Evolutionary conservation across 2,888 invertebrate species (phyloP), one percentile per base, ranked within the genome.

Genomic region (Euphydryas editha): DNA sequence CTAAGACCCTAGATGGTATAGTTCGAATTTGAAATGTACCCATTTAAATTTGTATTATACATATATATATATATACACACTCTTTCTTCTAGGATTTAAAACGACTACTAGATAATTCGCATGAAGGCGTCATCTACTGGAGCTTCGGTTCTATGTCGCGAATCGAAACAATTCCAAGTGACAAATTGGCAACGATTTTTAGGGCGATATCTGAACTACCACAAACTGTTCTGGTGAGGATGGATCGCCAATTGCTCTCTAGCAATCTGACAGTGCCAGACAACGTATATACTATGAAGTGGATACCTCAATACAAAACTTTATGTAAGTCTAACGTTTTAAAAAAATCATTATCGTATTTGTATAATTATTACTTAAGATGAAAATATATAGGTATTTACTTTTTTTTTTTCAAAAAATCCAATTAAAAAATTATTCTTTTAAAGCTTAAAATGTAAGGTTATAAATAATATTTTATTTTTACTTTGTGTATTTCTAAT

Each of bases 91-190:
- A 73, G 72, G 65, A 71, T 65, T 56, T 67, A 56, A 67, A 63
- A 39, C 76, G 79, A 13, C 79, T 92, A 54, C 71, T 93, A 63
- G 92, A 93, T 72, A 85, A 84, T 36, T 89, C 93, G 0, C 76
- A 79, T 17, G 88, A 93, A 62, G 94, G 94, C 15, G 88, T 94
- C 24, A 92, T 94, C 65, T 94, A 93, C 77, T 93, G 94, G 85
- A 94, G 93, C 71, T 93, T 94, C 74, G 94, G 94, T 11, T 94
- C 94, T 7, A 93, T 94, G 91, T 85, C 94, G 0, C 81, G 90
- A 21, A 93, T 93, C 42, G 94, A 94, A 78, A 92, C 93, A 0
- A 93, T 94, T 70, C 91, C 94, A 0, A 81, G 80, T 44, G 84
- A 88, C 18, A 90, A 83, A 70, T 75, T 94, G 55, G 81, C 87